phyloP scores from a whole-genome alignment of 2,113 vertebrate genomes.

The Apistogramma diplotaenia region DNA sequence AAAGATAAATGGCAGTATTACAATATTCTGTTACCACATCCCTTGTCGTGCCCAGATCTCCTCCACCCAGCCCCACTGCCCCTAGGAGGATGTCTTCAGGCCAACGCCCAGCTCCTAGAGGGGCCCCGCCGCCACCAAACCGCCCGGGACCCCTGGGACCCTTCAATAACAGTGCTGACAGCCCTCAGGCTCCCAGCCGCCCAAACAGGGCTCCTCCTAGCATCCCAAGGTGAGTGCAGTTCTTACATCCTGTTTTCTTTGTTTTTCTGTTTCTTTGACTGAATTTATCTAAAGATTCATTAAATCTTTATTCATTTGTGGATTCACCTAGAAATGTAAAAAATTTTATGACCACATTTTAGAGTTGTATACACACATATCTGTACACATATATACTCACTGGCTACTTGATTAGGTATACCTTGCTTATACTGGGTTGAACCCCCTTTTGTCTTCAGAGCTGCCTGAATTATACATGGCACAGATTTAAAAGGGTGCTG shows the following conservation, averaged over 20 bases:
- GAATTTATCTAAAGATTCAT: too few relatives aligned
- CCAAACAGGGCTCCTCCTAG: conserved; percentile 90
- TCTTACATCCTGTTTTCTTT: neutral
- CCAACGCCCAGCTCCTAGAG: conserved; percentile 82
- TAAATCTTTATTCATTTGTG: too few relatives aligned
- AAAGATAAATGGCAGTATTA: neutral
- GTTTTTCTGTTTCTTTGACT: too few relatives aligned
- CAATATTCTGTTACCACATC: neutral
- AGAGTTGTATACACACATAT: too few relatives aligned
- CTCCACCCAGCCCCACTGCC: conserved; percentile 83
- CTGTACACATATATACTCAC: too few relatives aligned
- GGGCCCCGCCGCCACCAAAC: conserved; percentile 84
- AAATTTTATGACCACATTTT: neutral
- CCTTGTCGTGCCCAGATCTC: conserved; percentile 77
- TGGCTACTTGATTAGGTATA: too few relatives aligned
- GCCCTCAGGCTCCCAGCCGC: conserved; percentile 89
- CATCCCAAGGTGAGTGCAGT: conserved; percentile 86
- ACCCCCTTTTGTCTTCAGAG: too few relatives aligned
- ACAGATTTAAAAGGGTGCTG: too few relatives aligned
- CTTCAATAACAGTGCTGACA: conserved; percentile 83
- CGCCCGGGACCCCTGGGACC: conserved; percentile 86
- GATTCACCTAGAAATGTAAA: neutral
- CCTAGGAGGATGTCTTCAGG: conserved; percentile 84
- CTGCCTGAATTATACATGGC: too few relatives aligned
- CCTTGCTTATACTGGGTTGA: too few relatives aligned